Evolutionary conservation across 2,888 invertebrate species (phyloP), one percentile per base, ranked within the genome.

Genomic region (Drosophila pegasa): DNA sequence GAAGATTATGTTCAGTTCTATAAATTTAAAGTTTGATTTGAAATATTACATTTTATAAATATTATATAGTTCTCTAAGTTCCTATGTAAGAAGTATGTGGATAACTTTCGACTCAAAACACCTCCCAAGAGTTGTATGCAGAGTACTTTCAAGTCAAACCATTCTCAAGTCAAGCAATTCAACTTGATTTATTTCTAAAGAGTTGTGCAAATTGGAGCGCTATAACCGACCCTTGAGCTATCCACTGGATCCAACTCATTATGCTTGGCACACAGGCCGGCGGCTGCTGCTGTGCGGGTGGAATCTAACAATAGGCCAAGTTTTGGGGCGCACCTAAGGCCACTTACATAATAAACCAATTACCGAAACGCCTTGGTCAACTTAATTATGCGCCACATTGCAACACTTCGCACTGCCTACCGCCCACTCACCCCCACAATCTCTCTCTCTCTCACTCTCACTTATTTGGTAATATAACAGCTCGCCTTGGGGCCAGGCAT

Each of bases 341-440:
- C 43, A 33, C 59, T 85, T 81, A 65, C 82, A 70, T 79, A 81
- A 87, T 74, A 83, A 81, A 85, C 82, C 85, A 83, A 87, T 83
- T 87, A 83, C 56, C 48, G 71, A 20, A 38, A 58, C 64, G 69
- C 61, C 73, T 66, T 60, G 68, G 68, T 71, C 76, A 65, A 78
- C 67, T 73, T 82, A 87, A 82, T 87, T 82, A 87, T 81, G 87
- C 59, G 81, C 60, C 58, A 60, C 38, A 68, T 68, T 78, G 78
- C 77, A 76, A 59, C 69, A 64, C 68, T 65, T 71, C 37, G 12
- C 37, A 10, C 14, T 31, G 9, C 6, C 12, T 40, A 5, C 18
- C 20, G 6, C n/a, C 2, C 29, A 9, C 20, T 3, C 20, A 7
- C 20, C 10, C 14, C 16, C 10, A 7, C 18, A 33, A 29, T 20